phyloP scores from a whole-genome alignment of 2,888 invertebrate genomes.

The Caenorhabditis sulstoni region DNA sequence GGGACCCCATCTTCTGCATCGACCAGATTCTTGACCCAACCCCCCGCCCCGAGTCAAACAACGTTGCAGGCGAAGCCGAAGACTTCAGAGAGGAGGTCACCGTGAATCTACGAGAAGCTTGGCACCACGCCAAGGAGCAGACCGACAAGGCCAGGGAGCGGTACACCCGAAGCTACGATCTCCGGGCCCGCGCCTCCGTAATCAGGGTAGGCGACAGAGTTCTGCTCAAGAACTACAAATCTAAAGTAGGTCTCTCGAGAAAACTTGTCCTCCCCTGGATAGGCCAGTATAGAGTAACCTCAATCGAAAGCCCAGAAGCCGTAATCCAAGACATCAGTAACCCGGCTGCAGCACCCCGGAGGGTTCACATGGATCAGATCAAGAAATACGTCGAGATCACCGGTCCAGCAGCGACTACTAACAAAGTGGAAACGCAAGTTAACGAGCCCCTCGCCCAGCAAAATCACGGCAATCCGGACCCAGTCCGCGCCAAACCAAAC shows the following conservation, averaged over 20 bases:
- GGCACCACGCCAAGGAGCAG: background rate
- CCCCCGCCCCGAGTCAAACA: background rate
- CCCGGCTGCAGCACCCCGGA: background rate
- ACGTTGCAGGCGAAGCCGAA: background rate
- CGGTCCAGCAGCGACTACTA: too few relatives aligned
- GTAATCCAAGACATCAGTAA: background rate
- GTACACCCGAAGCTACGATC: background rate
- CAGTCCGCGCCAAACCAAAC: too few relatives aligned
- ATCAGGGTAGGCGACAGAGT: conserved; percentile 22
- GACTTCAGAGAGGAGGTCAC: background rate
- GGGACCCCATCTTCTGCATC: conserved; percentile 51
- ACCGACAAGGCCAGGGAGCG: background rate
- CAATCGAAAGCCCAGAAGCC: background rate
- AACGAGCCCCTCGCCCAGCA: too few relatives aligned
- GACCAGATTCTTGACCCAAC: conserved; percentile 41
- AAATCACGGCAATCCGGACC: too few relatives aligned
- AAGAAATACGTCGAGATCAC: conserved; percentile 32
- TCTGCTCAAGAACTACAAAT: background rate
- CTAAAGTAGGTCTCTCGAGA: background rate
- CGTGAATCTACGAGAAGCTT: conserved; percentile 5
- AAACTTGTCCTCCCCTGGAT: conserved; percentile 20
- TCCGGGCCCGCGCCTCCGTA: background rate
- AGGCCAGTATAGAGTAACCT: conserved; percentile 11
- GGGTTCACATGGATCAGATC: conserved; percentile 26
- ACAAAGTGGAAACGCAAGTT: too few relatives aligned